Conservation (phyloP, 1,140 invertebrate genomes). For the Cataglyphis hispanica region DNA sequence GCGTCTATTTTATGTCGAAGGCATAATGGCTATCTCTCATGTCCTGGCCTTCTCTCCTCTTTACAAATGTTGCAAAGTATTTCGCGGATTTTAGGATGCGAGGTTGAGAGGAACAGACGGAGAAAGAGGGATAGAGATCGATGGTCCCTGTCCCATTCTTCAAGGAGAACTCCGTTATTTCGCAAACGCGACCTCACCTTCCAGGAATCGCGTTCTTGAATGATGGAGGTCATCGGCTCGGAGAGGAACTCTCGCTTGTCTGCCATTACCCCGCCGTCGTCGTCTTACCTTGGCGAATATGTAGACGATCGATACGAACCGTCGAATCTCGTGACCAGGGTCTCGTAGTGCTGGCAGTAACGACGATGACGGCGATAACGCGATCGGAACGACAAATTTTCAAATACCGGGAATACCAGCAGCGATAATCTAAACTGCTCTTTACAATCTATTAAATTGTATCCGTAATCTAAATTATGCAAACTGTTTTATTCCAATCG, state of each 20-base stretch:
- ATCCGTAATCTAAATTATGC: not conserved
- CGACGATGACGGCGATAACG: not conserved
- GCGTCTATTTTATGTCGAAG: not conserved
- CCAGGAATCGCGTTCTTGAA: slow-evolving; percentile 62
- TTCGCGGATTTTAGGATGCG: slow-evolving; percentile 17
- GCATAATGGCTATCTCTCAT: slow-evolving; percentile 12
- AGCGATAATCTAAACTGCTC: not conserved
- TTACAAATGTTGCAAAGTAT: not conserved
- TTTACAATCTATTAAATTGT: slow-evolving; percentile 11
- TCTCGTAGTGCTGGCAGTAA: not conserved
- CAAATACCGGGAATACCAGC: not conserved
- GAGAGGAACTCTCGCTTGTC: slow-evolving; percentile 45
- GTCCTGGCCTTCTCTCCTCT: not conserved
- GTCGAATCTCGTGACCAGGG: slow-evolving; percentile 37
- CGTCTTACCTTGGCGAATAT: slow-evolving; percentile 62
- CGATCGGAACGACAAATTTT: not conserved
- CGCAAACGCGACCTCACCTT: slow-evolving; percentile 55
- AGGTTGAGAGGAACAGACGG: slow-evolving; percentile 4
- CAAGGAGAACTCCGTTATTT: slow-evolving; percentile 55
- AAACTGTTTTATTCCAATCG: not conserved
- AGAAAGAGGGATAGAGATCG: slow-evolving; percentile 22
- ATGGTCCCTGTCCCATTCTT: slow-evolving; percentile 12
- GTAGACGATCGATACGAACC: slow-evolving; percentile 63
- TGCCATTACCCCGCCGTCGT: slow-evolving; percentile 9
- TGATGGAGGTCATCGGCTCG: slow-evolving; percentile 59